A percentile compares a stretch with the other conserved stretches of the same genome.
These are phyloP conservation scores for Monopterus albus DNA, from an alignment of 2,113 vertebrate species.

Conservation along the genomic window DNA sequence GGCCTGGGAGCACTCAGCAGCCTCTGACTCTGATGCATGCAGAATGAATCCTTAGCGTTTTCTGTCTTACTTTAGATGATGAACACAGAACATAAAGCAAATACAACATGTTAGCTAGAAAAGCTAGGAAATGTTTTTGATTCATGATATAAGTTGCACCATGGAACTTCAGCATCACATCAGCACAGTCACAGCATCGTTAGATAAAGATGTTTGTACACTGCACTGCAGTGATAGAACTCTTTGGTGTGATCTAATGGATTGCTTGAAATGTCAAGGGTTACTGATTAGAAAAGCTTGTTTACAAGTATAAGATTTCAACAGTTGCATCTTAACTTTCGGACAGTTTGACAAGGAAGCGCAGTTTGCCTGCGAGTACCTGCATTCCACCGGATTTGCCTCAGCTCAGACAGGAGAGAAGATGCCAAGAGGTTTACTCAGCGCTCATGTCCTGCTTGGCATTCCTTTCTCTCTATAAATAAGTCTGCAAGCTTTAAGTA, in stretches of 20 bases:
- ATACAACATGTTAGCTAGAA: background rate
- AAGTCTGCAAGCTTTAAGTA: background rate
- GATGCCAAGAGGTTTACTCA: constrained; percentile 41
- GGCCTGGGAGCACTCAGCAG: constrained; percentile 5
- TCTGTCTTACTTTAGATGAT: background rate
- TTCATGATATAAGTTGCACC: background rate
- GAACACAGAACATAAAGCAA: background rate
- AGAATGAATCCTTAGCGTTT: constrained; percentile 15
- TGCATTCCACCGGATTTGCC: constrained; percentile 51
- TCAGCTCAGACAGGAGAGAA: constrained; percentile 19
- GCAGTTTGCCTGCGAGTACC: constrained; percentile 24
- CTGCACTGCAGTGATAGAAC: background rate
- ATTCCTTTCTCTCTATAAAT: constrained; percentile 48
- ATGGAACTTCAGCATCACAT: background rate
- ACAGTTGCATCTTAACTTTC: constrained; percentile 4
- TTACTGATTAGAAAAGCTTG: background rate
- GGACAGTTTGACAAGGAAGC: constrained; percentile 9
- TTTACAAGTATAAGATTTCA: background rate
- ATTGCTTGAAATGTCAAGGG: constrained; percentile 9
- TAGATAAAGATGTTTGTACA: background rate
- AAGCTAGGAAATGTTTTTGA: background rate
- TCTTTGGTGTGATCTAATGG: background rate
- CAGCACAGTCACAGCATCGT: background rate
- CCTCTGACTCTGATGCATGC: background rate
- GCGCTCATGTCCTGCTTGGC: constrained; percentile 32